Conservation (phyloP, 2,113 vertebrate genomes). For the Sterrhoptilus dennistouni region DNA sequence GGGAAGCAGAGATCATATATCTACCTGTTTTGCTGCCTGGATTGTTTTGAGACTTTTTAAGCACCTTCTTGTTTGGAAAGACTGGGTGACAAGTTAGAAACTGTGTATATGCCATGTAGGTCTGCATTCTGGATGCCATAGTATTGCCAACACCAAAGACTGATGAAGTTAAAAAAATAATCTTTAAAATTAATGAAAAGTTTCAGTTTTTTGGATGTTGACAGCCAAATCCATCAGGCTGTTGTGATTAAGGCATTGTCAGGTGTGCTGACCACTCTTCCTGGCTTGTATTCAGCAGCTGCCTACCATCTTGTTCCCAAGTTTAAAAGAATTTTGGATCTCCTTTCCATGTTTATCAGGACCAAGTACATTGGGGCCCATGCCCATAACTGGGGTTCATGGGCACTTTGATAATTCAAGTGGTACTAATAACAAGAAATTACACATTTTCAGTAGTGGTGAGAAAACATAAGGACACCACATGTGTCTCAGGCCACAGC, state of each 20-base stretch:
- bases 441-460: not conserved
- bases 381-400: rapidly evolving
- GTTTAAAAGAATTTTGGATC: not conserved
- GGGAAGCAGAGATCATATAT: not conserved
- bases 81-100: not conserved
- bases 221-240: not conserved
- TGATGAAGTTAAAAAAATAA: not conserved
- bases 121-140: not conserved
- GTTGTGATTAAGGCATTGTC: not conserved
- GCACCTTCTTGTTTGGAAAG: not conserved
- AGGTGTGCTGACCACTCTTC: not conserved
- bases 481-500: not conserved
- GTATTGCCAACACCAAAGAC: not conserved
- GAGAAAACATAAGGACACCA: not conserved
- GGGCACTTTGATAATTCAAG: not conserved
- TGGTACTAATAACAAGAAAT: not conserved
- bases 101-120: not conserved
- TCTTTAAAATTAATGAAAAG: not conserved
- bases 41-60: not conserved
- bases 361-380: not conserved
- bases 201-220: not conserved
- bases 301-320: not conserved
- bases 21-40: not conserved
- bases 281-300: not conserved
- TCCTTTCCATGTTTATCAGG: not conserved